Base-by-base conservation (phyloP, 2,888 invertebrate genomes). In the Drepanosiphum platanoidis region DNA sequence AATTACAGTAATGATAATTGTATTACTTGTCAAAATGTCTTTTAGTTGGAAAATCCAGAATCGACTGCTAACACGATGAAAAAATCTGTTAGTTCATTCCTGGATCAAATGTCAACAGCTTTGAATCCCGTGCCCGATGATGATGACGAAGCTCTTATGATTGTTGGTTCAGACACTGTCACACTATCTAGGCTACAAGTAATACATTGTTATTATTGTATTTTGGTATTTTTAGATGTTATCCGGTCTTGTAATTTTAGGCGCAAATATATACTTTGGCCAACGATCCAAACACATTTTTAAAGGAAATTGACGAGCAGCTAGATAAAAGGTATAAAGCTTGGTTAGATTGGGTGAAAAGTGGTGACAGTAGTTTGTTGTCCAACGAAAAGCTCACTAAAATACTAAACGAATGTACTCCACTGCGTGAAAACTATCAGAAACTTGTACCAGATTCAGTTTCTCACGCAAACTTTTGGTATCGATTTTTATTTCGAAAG, bases 401-500 rank as follows among this genome's bases (percentile, higher is more conserved):
- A 88, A 91, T 93, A 87, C 90, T 94, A 87, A 91, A 92, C 34
- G 91, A 91, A 86, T 93, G 93, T 68, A 91, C 92, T 0, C 89
- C 92, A 86, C 90, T 94, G 36, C 90, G 91, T 86, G 90, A 91
- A 15, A 92, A 94, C 88, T 93, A 94, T 88, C 91, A 92, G 77
- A 92, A 92, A 88, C 91, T 96, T 86, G 95, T 95, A 88, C 94
- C 94, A 7, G 92, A 92, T 82, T 87, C 92, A 91, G 94, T 95
- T 27, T 91, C 93, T 1, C 93, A 95, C 88, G 92, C 93, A 32
- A 91, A 94, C 87, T 96, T 96, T 90, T 96, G 96, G 96, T 93
- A 94, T 89, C 92, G 95, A 77, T 96, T 95, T 89, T 91, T 95
- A 88, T 96, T 95, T 91, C 94, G 94, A 89, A 93, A 95, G 88